phyloP scores from a whole-genome alignment of 2,113 vertebrate species.

The Climacteris rufus region DNA sequence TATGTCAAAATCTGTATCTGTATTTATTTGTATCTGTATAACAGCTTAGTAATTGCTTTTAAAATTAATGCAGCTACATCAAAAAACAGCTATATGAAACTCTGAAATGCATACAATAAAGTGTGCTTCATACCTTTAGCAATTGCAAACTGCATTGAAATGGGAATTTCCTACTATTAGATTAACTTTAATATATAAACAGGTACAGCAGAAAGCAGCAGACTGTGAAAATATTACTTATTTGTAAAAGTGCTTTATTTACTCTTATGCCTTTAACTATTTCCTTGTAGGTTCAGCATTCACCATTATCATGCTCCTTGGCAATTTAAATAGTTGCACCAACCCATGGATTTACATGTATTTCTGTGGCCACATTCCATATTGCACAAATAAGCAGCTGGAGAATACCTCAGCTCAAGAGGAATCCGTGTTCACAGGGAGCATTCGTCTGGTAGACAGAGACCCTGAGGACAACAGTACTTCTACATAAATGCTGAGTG shows the following conservation, averaged over 20 bases:
- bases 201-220: neutral
- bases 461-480: slow-evolving; percentile 49
- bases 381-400: slow-evolving; percentile 43
- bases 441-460: slow-evolving; percentile 56
- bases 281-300: slow-evolving; percentile 72
- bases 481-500: neutral
- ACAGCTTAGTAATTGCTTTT: neutral
- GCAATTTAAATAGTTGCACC: slow-evolving; percentile 81
- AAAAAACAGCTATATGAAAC: neutral
- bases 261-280: neutral
- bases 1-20: neutral
- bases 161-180: neutral
- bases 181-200: neutral
- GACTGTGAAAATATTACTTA: neutral
- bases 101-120: neutral
- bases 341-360: slow-evolving; percentile 86
- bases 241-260: neutral
- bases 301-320: slow-evolving; percentile 81
- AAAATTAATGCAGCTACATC: neutral
- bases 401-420: slow-evolving; percentile 13
- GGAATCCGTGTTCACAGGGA: slow-evolving; percentile 44
- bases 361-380: slow-evolving; percentile 73
- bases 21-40: neutral
- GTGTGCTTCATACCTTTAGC: neutral
- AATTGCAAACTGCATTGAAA: neutral